Base-by-base conservation (phyloP, 2,888 invertebrate species). In the Drymonia ruficornis region DNA sequence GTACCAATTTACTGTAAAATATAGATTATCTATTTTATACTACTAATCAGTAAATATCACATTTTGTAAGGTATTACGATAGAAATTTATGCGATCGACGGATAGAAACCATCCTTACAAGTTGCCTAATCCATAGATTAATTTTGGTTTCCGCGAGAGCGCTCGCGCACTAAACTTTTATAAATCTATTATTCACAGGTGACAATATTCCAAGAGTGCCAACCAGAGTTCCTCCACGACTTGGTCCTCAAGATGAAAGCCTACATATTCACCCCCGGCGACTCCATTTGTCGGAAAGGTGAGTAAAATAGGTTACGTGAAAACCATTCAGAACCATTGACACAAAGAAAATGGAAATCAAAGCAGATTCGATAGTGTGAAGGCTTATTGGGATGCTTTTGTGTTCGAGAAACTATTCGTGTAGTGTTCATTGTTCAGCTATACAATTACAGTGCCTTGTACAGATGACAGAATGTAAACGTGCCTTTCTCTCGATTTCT, bases 181-280 rank as follows among this genome's bases (percentile, higher is more conserved):
- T 3, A 4, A 16, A 16, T 40, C n/a, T 16, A 9, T 40, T 7
- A 29, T 18, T 63, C 91, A 90, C 87, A 98, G 97, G 99, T 99
- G 69, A 98, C 98, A 59, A 98, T 98, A 81, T 96, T 98, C 88
- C 97, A 99, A 95, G 98, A 99, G 89, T 99, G 99, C 86, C 98
- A 99, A 84, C 99, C 99, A 0, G 99, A 99, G 88, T 99, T 99
- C 86, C 95, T 99, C 5, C 98, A 99, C 84, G 99, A 99, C 86
- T 94, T 99, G 68, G 99, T 99, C 61, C 94, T 99, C 65, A 99
- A 99, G 93, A 99, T 99, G 99, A 97, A 97, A 89, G 98, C 99
- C 8, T 99, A 98, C 86, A 99, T 99, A 84, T 99, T 99, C 88
- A 99, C 99, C 23, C 99, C 99, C 0, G 99, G 99, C 19, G 99